A percentile compares a stretch with the other conserved stretches of the same genome.
Evolutionary conservation across 1,140 invertebrate genomes (phyloP).

Genomic region (Habropoda laboriosa): DNA sequence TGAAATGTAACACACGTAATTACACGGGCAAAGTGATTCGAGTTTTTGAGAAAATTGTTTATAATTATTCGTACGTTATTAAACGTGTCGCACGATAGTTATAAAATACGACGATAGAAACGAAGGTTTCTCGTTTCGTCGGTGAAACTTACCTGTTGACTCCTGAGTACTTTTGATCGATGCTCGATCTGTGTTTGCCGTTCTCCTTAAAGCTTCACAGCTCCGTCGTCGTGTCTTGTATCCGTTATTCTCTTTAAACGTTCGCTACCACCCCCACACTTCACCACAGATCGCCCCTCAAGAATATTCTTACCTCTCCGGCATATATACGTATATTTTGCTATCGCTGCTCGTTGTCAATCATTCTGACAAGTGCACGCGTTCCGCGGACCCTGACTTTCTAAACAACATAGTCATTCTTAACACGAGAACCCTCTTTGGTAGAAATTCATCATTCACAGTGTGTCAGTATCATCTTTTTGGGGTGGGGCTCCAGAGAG

Average conservation of each 20-base stretch:
- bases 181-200: neutral
- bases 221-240: neutral
- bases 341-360: neutral
- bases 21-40: neutral
- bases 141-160: no score
- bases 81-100: no score
- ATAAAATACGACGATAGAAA: no score
- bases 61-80: neutral
- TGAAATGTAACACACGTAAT: neutral
- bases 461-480: neutral
- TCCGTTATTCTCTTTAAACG: constrained; percentile 1
- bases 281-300: neutral
- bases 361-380: neutral
- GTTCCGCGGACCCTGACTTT: neutral
- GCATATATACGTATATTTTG: no score
- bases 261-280: no score
- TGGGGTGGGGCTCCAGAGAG: neutral
- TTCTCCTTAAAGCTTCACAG: neutral
- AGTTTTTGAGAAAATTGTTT: neutral
- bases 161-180: no score
- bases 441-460: neutral
- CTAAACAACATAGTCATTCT: neutral
- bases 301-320: neutral
- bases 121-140: no score
- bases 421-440: neutral